These are phyloP conservation scores for Oophaga pumilio DNA, from an alignment of 2,113 vertebrate genomes.

Conservation along the genomic window DNA sequence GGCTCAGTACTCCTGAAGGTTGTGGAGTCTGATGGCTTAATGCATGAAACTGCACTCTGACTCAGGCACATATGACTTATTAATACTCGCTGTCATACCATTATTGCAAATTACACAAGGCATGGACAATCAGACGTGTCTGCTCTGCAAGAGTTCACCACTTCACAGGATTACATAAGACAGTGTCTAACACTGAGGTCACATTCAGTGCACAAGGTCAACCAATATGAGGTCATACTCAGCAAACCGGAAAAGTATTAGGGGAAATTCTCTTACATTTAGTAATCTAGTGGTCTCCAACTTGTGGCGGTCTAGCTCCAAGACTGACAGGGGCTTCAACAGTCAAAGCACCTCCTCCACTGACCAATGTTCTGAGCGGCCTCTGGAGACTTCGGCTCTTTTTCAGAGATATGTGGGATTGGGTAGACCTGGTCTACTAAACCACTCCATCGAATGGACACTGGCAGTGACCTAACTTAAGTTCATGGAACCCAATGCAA, in stretches of 20 bases:
- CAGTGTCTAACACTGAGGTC: neutral
- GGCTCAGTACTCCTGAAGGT: neutral
- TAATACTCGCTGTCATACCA: neutral
- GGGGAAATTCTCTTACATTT: neutral
- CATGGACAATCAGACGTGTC: neutral
- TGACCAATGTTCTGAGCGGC: no score
- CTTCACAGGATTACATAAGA: neutral
- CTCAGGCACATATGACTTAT: neutral
- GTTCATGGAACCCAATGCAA: no score
- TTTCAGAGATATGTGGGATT: no score
- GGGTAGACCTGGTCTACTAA: no score
- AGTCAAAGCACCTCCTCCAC: no score
- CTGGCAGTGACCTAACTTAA: no score
- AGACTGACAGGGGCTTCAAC: no score
- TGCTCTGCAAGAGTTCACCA: neutral
- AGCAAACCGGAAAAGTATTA: neutral
- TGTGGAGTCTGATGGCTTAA: neutral
- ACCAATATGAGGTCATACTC: neutral
- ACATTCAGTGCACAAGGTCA: neutral
- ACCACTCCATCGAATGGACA: no score
- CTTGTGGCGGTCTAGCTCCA: neutral
- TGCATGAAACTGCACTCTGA: neutral
- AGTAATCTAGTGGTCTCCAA: neutral
- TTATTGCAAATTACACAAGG: neutral
- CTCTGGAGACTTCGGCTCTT: no score